phyloP scores from a whole-genome alignment of 1,140 invertebrate genomes.

The Heliconius hermathena region DNA sequence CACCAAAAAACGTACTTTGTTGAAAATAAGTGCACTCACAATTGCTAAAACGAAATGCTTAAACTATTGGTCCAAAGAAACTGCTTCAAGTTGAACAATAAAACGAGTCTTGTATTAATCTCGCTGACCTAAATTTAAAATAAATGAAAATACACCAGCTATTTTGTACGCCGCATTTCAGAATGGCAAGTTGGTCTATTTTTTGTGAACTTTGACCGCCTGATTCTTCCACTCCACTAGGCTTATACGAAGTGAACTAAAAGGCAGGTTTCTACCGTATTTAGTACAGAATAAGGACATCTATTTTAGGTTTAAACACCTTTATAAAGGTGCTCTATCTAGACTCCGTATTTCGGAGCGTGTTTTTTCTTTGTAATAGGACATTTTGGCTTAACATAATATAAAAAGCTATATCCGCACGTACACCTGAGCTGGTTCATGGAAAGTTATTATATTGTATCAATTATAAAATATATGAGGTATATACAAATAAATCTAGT shows the following conservation, averaged over 20 bases:
- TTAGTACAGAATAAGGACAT: neutral
- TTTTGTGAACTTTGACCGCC: conserved; percentile 29
- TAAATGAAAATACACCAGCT: conserved; percentile 26
- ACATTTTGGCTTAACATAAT: neutral
- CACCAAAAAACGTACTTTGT: neutral
- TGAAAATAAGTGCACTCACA: neutral
- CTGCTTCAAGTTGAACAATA: conserved; percentile 24
- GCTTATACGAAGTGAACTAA: conserved; percentile 23
- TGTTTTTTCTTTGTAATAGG: neutral
- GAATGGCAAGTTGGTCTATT: conserved; percentile 26
- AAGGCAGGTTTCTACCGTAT: conserved; percentile 19
- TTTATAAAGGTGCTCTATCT: neutral
- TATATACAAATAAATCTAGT: no score
- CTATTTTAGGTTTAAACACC: neutral
- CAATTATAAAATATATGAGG: no score
- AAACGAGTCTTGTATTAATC: conserved; percentile 32
- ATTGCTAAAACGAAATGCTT: conserved; percentile 6
- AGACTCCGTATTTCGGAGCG: neutral
- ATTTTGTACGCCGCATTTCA: conserved; percentile 31
- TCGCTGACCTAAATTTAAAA: conserved; percentile 31
- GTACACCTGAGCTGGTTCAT: neutral
- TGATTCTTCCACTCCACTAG: conserved; percentile 28
- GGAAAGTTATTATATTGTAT: no score
- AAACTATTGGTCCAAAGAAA: conserved; percentile 7
- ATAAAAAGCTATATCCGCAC: no score